A percentile compares a stretch with the other conserved stretches of the same genome.
These are phyloP conservation scores for Protobothrops mucrosquamatus DNA, from an alignment of 2,113 vertebrate genomes.

Conservation along the genomic window DNA sequence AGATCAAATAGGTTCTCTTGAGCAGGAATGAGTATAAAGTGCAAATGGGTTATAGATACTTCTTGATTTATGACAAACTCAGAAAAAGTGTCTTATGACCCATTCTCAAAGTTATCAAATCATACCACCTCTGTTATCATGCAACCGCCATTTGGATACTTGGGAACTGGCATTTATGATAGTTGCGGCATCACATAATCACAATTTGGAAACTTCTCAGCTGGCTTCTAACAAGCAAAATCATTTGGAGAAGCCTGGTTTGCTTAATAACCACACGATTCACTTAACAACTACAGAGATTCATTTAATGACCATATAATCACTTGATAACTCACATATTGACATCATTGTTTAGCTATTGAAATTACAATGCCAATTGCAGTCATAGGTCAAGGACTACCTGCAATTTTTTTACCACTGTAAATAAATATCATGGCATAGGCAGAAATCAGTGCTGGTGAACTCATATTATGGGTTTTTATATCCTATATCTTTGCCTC, in stretches of 20 bases:
- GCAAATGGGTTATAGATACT: neutral
- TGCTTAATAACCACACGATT: neutral
- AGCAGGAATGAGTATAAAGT: neutral
- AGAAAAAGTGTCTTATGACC: neutral
- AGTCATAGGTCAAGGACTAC: neutral
- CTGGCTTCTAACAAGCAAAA: neutral
- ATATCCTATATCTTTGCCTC: neutral
- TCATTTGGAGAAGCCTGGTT: neutral
- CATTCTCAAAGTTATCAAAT: neutral
- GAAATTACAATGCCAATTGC: neutral
- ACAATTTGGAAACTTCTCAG: neutral
- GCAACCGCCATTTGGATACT: neutral
- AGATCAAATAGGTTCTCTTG: neutral
- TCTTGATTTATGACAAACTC: neutral
- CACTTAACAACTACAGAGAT: neutral
- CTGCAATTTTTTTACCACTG: neutral
- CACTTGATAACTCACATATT: neutral
- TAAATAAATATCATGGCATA: neutral
- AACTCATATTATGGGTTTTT: neutral
- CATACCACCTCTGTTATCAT: neutral
- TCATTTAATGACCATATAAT: neutral
- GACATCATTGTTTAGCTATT: neutral
- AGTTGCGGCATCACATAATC: neutral
- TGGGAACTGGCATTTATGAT: neutral
- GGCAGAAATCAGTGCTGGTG: neutral